Conservation (phyloP, 2,797 vertebrate genomes). For the Propithecus deckenii region DNA sequence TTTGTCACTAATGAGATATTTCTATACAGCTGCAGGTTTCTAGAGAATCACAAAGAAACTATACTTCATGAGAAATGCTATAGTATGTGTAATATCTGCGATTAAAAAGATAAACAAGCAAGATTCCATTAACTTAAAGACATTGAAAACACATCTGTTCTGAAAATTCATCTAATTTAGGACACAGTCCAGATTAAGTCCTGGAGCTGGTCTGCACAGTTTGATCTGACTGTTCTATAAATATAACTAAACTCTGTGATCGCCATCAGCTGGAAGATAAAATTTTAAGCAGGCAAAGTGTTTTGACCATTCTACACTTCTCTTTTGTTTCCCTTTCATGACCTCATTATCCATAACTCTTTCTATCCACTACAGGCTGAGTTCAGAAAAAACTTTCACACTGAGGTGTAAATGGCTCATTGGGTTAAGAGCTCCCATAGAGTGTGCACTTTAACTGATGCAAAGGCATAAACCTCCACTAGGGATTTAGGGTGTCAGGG, state of each 20-base stretch:
- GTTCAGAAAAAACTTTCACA: not conserved
- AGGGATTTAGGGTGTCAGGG: not conserved
- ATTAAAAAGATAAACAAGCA: not conserved
- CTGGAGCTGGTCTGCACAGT: not conserved
- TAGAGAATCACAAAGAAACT: slow-evolving; percentile 39
- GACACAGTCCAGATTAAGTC: not conserved
- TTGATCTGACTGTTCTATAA: not conserved
- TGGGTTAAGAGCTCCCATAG: not conserved
- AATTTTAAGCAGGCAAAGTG: not conserved
- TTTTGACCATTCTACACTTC: not conserved
- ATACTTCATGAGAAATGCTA: slow-evolving; percentile 11
- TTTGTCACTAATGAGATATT: slow-evolving; percentile 58
- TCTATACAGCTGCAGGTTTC: slow-evolving; percentile 57
- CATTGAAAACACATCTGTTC: not conserved
- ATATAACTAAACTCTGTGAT: not conserved
- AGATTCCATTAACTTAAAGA: slow-evolving; percentile 36
- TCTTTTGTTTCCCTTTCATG: not conserved
- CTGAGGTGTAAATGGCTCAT: not conserved
- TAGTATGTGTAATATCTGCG: not conserved
- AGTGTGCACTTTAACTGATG: not conserved
- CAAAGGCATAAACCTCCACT: not conserved
- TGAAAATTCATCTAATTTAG: slow-evolving; percentile 28
- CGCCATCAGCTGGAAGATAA: not conserved
- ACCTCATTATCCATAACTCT: not conserved
- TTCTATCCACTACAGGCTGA: not conserved